Evolutionary conservation across 2,888 invertebrate species (phyloP).

Genomic region (Oscheius sp.): DNA sequence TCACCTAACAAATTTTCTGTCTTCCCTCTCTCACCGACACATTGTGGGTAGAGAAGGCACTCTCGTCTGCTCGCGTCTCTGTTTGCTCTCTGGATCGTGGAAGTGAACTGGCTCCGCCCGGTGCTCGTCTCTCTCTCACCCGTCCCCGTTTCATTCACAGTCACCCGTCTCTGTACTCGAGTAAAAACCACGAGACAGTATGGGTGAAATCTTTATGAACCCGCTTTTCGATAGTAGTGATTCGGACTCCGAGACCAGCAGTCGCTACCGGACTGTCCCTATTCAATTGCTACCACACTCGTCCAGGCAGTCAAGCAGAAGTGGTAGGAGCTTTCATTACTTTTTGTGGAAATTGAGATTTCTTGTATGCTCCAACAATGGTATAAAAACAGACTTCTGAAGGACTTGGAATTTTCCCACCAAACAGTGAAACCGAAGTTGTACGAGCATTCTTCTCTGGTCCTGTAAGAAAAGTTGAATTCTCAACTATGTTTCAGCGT

Average conservation of each 20-base stretch:
- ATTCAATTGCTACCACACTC: constrained; percentile 44
- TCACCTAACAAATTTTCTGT: background rate
- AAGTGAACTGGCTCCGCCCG: constrained; percentile 35
- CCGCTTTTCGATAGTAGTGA: constrained; percentile 54
- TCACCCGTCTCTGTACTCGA: background rate
- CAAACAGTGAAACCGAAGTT: too few species aligned
- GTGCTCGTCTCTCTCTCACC: constrained; percentile 7
- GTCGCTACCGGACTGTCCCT: constrained; percentile 42
- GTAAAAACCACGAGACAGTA: constrained; percentile 8
- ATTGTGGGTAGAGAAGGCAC: background rate
- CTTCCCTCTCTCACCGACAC: constrained; percentile 2
- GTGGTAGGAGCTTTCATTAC: constrained; percentile 30
- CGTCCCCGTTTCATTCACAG: background rate
- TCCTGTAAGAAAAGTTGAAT: too few species aligned
- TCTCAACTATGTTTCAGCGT: too few species aligned
- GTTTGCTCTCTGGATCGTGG: constrained; percentile 24
- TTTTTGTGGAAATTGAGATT: too few species aligned
- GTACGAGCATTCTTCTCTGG: too few species aligned
- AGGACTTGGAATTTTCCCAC: too few species aligned
- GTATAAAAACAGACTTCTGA: too few species aligned
- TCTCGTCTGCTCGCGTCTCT: background rate
- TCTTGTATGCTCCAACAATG: too few species aligned
- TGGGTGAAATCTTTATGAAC: constrained; percentile 58
- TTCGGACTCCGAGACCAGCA: constrained; percentile 54
- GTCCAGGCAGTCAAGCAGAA: constrained; percentile 38